These are phyloP conservation scores for Lepilemur ruficaudatus DNA, from an alignment of 2,797 vertebrate species.

Conservation along the genomic window DNA sequence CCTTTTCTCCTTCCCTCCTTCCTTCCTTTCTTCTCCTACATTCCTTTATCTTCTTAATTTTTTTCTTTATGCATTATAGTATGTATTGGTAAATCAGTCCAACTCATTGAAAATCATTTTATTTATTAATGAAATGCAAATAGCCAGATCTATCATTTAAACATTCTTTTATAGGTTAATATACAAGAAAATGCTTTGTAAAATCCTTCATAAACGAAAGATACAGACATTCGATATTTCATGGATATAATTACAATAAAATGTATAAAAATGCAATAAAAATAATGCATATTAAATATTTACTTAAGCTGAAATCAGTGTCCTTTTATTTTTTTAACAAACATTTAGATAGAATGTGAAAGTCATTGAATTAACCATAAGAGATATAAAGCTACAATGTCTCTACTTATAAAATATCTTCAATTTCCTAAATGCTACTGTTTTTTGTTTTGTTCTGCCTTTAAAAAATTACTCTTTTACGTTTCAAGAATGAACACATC, in stretches of 20 bases:
- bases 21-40: rapidly evolving
- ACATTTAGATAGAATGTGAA: neutral
- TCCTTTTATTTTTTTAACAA: neutral
- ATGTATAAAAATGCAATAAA: neutral
- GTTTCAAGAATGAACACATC: conserved; percentile 43
- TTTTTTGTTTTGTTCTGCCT: neutral
- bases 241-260: neutral
- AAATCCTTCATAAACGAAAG: neutral
- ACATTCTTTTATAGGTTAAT: too few species aligned
- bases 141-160: neutral
- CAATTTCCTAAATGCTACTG: neutral
- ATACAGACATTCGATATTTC: neutral
- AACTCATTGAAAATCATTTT: neutral
- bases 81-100: neutral
- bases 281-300: neutral
- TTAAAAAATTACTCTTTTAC: conserved; percentile 8
- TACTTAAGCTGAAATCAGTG: neutral
- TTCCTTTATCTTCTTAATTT: neutral
- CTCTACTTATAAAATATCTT: neutral
- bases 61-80: neutral
- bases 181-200: neutral
- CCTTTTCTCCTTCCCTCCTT: neutral
- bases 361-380: neutral
- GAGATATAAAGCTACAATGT: neutral
- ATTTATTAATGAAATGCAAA: neutral